Conservation (phyloP, 64 coral and sea anemone genomes). For the Acropora tenuis region DNA sequence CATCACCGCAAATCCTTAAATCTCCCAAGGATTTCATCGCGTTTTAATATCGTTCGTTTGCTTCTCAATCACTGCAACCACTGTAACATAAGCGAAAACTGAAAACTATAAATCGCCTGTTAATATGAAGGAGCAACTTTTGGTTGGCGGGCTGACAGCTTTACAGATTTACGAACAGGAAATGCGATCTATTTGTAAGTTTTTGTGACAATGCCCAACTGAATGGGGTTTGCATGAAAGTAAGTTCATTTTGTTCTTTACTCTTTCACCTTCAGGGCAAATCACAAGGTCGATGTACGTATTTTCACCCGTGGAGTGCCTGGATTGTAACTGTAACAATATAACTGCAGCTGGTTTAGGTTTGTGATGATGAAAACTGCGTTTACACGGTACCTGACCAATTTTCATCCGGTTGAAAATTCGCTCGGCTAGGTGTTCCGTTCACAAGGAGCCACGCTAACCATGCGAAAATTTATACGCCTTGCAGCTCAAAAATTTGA, state of each 20-base stretch:
- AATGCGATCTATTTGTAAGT: background rate
- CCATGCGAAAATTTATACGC: too few relatives aligned
- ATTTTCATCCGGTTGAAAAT: too few relatives aligned
- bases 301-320: constrained; percentile 84
- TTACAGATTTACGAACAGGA: too few relatives aligned
- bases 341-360: constrained; percentile 84
- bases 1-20: background rate
- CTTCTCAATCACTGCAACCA: background rate
- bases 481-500: too few relatives aligned
- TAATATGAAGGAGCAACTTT: too few relatives aligned
- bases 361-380: constrained; percentile 17
- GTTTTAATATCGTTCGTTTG: background rate
- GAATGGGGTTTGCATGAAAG: background rate
- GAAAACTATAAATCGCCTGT: too few relatives aligned
- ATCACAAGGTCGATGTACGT: constrained; percentile 88
- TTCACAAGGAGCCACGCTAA: too few relatives aligned
- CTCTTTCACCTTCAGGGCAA: constrained; percentile 62
- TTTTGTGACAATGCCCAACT: background rate
- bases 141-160: too few relatives aligned
- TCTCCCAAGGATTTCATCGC: background rate
- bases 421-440: too few relatives aligned
- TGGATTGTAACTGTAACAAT: constrained; percentile 75
- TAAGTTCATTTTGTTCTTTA: background rate
- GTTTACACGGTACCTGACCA: too few relatives aligned
- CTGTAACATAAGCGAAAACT: background rate